Conservation (phyloP, 2,888 invertebrate genomes). For the Eilema griseolum region DNA sequence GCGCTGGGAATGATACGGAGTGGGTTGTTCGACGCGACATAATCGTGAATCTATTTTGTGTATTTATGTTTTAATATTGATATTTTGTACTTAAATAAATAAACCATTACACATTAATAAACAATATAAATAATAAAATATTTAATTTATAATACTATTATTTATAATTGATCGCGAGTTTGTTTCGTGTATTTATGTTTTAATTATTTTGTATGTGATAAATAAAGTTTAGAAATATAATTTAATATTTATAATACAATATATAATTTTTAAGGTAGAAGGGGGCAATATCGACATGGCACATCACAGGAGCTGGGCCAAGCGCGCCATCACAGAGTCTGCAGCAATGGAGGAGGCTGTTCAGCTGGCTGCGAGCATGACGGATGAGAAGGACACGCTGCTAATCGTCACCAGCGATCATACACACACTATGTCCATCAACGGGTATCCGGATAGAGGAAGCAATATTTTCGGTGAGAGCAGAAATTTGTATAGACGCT, state of each 20-base stretch:
- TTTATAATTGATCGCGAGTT: too few relatives aligned
- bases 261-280: constrained; percentile 88
- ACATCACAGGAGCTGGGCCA: constrained; percentile 93
- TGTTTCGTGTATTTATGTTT: too few relatives aligned
- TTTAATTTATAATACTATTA: too few relatives aligned
- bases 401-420: constrained; percentile 95
- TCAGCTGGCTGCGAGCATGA: constrained; percentile 87
- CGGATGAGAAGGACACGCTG: constrained; percentile 90
- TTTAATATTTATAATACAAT: not conserved
- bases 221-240: too few relatives aligned
- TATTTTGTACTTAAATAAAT: too few relatives aligned
- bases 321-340: constrained; percentile 92
- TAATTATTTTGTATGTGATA: too few relatives aligned
- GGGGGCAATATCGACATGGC: constrained; percentile 95
- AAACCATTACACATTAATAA: too few relatives aligned
- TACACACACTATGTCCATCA: constrained; percentile 92
- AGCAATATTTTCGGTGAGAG: constrained; percentile 89
- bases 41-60: too few relatives aligned
- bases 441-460: constrained; percentile 91
- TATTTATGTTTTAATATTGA: too few relatives aligned
- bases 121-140: too few relatives aligned
- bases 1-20: too few relatives aligned
- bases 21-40: too few relatives aligned
- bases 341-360: constrained; percentile 93
- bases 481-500: not conserved